A percentile compares a stretch with the other conserved stretches of the same genome.
These are phyloP conservation scores for Drosophila paranaensis DNA, from an alignment of 2,888 invertebrate species.

Conservation along the genomic window DNA sequence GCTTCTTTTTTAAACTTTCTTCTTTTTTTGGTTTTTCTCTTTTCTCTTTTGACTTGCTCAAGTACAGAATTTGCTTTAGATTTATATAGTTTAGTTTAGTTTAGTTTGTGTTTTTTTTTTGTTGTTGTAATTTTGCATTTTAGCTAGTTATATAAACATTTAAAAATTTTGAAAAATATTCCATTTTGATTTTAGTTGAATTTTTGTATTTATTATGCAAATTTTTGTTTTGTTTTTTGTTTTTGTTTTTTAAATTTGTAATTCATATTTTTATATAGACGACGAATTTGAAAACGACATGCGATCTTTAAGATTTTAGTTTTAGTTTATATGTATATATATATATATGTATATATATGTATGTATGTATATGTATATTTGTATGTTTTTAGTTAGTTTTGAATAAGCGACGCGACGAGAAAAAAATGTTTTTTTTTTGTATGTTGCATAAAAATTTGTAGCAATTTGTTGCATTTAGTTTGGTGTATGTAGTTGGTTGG, in stretches of 20 bases:
- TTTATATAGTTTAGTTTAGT: constrained; percentile 16
- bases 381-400: constrained; percentile 22
- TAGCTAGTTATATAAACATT: constrained; percentile 70
- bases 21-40: constrained; percentile 15
- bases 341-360: constrained; percentile 4
- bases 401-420: constrained; percentile 60
- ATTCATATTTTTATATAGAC: constrained; percentile 47
- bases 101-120: constrained; percentile 15
- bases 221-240: not conserved
- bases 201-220: constrained; percentile 18
- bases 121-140: constrained; percentile 49
- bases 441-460: constrained; percentile 70
- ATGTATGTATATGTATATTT: constrained; percentile 14
- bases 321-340: not conserved
- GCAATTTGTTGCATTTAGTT: constrained; percentile 77
- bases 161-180: constrained; percentile 72
- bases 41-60: constrained; percentile 42
- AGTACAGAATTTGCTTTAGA: constrained; percentile 47
- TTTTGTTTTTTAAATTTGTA: constrained; percentile 7
- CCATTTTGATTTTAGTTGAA: constrained; percentile 63
- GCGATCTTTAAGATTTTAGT: constrained; percentile 48
- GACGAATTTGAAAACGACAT: constrained; percentile 65
- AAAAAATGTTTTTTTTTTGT: constrained; percentile 45
- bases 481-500: constrained; percentile 76
- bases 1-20: constrained; percentile 38